Evolutionary conservation across 2,797 vertebrate species (phyloP).

Genomic region (Sebastes elongatus): DNA sequence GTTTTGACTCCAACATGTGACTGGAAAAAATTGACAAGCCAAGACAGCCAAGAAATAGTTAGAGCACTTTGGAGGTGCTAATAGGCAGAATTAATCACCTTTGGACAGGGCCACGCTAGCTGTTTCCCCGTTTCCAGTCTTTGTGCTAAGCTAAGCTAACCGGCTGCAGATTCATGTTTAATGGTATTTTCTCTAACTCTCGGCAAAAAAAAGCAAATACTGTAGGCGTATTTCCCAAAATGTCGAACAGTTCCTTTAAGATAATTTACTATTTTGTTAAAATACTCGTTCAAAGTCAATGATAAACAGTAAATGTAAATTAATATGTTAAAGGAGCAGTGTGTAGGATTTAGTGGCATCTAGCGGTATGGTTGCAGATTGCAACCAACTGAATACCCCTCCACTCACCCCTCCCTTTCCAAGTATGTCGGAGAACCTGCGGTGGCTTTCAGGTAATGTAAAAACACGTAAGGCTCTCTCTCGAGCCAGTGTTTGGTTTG

Average conservation of each 20-base stretch:
- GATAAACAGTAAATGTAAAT: not conserved
- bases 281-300: not conserved
- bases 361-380: no score
- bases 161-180: not conserved
- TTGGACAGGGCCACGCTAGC: not conserved
- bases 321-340: not conserved
- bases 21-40: not conserved
- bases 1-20: not conserved
- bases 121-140: not conserved
- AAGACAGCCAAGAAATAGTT: not conserved
- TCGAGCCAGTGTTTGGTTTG: no score
- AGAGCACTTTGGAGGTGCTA: not conserved
- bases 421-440: no score
- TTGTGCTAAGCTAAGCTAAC: not conserved
- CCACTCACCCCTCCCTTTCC: no score
- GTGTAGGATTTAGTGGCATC: no score
- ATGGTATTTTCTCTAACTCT: not conserved
- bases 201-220: not conserved
- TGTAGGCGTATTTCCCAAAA: not conserved
- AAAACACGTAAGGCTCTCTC: no score
- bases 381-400: no score
- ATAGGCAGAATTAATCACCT: not conserved
- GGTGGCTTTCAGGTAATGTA: no score
- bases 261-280: not conserved
- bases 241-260: not conserved